Evolutionary conservation across 2,888 invertebrate species (phyloP), one percentile per base, ranked within the genome.

Genomic region (Strigamia crassipes): DNA sequence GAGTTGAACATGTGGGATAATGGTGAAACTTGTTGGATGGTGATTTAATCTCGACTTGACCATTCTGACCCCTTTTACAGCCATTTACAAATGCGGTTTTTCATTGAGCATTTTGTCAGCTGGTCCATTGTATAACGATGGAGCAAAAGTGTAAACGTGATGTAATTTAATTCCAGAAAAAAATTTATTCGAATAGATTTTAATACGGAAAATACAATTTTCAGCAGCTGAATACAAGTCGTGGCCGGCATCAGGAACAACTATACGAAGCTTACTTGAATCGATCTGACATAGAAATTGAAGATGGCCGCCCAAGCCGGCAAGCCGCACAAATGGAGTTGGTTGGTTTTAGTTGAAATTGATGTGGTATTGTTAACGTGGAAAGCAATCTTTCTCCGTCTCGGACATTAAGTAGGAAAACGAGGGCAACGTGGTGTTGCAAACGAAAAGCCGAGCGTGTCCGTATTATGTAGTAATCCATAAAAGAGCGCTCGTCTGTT

Each of bases 1-100:
- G 51, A 51, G 51, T 15, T 15, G 51, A 51, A 51, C 51, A 51
- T 51, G 51, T 51, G 51, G 51, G 51, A 51, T 51, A 51, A 51
- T 51, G 51, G 51, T 18, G n/a, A 51, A 51, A 51, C 51, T 51
- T 51, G 51, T 51, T 51, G 51, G 51, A 51, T 51, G 51, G 51
- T 51, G 51, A 51, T 51, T 51, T 51, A 51, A 51, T 51, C 51
- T 51, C 51, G n/a, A 51, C n/a, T 51, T 51, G 51, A 51, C 51
- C 51, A 51, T 51, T 18, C 15, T 51, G 51, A 51, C 51, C 51
- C 51, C 51, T 51, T 51, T 51, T 51, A 51, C 51, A 51, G 51
- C 18, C 51, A 51, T 51, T 51, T 51, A 51, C 51, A 51, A 51
- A 51, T 18, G 51, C n/a, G 51, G 51, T n/a, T 51, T 51, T 51